Evolutionary conservation across 2,888 invertebrate species (phyloP).

Genomic region (Epistrophella euchroma): DNA sequence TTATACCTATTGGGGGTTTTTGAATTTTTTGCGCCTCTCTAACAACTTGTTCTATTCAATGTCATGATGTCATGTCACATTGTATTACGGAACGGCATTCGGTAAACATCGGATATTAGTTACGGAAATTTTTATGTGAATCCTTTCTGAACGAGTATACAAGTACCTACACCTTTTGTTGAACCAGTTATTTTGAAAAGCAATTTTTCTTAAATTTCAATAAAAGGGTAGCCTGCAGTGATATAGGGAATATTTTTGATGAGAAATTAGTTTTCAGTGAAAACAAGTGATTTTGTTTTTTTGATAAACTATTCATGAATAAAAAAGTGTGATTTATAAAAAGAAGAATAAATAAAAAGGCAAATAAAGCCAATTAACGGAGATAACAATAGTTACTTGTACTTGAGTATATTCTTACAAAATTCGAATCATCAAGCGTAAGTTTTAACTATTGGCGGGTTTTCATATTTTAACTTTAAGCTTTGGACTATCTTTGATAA

Average conservation of each 20-base stretch:
- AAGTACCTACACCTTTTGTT: neutral
- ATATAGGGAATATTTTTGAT: constrained; percentile 5
- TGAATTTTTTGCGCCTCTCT: constrained; percentile 6
- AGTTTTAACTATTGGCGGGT: neutral
- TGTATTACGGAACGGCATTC: constrained; percentile 72
- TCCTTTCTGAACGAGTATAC: constrained; percentile 27
- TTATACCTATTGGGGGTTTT: constrained; percentile 9
- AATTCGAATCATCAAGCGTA: neutral
- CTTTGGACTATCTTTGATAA: neutral
- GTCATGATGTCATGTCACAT: constrained; percentile 66
- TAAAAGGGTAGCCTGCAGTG: constrained; percentile 27
- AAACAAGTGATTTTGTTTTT: neutral
- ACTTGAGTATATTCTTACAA: too few species aligned
- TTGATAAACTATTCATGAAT: neutral
- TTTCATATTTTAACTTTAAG: neutral
- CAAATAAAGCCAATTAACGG: neutral
- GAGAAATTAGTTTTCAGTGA: neutral
- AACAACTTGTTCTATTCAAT: constrained; percentile 59
- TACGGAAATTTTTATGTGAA: constrained; percentile 71
- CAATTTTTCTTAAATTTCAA: neutral
- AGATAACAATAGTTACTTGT: too few species aligned
- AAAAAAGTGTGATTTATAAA: neutral
- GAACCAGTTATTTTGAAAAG: constrained; percentile 26
- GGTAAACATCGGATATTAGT: constrained; percentile 75
- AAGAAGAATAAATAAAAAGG: neutral